Evolutionary conservation across 2,113 vertebrate species (phyloP).

Genomic region (Pristiophorus japonicus): DNA sequence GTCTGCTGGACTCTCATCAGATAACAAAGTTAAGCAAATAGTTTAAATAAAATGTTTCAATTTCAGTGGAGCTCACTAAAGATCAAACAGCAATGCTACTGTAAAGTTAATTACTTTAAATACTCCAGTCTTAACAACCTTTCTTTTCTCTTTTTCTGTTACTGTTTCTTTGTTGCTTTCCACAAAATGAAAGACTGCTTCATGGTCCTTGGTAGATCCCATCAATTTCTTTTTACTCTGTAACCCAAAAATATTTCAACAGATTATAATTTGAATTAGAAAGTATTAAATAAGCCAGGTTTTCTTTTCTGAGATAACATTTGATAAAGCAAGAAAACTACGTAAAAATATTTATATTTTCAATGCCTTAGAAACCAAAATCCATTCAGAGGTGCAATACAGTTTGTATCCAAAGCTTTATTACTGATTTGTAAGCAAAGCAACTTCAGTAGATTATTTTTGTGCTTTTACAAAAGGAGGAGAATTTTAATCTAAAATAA

Average conservation of each 20-base stretch:
- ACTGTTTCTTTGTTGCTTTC: constrained; percentile 67
- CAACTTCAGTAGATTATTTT: neutral
- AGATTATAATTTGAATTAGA: neutral
- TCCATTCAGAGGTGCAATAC: neutral
- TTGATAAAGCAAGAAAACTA: constrained; percentile 25
- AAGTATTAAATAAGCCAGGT: neutral
- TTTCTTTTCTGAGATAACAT: constrained; percentile 34
- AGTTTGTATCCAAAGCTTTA: neutral
- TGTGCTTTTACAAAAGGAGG: neutral
- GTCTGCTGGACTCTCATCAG: neutral
- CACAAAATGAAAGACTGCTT: constrained; percentile 70
- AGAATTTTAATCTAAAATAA: too few relatives aligned
- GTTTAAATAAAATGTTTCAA: neutral
- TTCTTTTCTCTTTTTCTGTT: constrained; percentile 71
- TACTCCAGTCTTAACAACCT: constrained; percentile 49
- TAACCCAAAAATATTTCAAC: constrained; percentile 6
- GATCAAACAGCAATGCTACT: neutral
- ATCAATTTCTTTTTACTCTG: constrained; percentile 74
- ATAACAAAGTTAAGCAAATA: neutral
- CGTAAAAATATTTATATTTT: neutral
- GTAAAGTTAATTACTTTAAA: neutral
- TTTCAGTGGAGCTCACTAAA: neutral
- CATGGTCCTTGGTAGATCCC: constrained; percentile 68
- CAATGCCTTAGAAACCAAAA: neutral
- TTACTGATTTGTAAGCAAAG: neutral